Conservation (phyloP, 2,888 invertebrate genomes). For the Drosophila melanocephala region DNA sequence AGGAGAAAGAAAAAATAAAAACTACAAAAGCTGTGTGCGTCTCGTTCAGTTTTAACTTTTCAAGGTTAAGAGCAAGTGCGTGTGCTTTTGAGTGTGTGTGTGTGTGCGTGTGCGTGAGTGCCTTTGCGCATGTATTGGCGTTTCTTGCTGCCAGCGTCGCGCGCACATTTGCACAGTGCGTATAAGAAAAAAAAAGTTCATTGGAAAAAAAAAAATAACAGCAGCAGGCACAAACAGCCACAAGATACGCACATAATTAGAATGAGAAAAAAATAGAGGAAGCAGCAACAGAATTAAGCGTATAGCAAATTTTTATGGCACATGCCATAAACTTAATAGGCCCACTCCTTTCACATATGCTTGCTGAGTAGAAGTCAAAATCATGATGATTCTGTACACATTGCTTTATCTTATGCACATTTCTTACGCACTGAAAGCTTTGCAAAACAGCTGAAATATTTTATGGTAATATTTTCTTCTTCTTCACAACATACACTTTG, state of each 20-base stretch:
- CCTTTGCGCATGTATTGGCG: conserved; percentile 34
- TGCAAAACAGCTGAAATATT: conserved; percentile 69
- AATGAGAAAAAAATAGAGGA: conserved; percentile 30
- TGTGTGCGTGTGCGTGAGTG: conserved; percentile 18
- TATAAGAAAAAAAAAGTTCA: conserved; percentile 50
- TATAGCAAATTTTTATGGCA: conserved; percentile 56
- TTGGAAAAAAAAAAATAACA: conserved; percentile 31
- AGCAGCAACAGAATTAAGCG: conserved; percentile 9
- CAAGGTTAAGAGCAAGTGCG: conserved; percentile 80
- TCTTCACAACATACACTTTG: conserved; percentile 25
- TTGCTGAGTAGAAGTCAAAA: conserved; percentile 44
- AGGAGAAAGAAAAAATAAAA: conserved; percentile 47
- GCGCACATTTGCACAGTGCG: conserved; percentile 60
- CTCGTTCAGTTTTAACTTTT: conserved; percentile 54
- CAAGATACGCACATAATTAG: conserved; percentile 57
- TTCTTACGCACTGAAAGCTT: conserved; percentile 45
- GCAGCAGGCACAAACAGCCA: conserved; percentile 28
- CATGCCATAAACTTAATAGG: conserved; percentile 65
- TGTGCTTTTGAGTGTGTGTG: conserved; percentile 48
- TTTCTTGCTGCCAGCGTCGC: conserved; percentile 37
- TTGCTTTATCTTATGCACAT: conserved; percentile 13
- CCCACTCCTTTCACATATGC: conserved; percentile 30
- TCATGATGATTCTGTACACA: conserved; percentile 59
- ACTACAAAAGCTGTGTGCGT: conserved; percentile 48
- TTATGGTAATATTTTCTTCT: conserved; percentile 47